phyloP scores from a whole-genome alignment of 2,888 invertebrate genomes.

The Rambutsinella grinnellia region DNA sequence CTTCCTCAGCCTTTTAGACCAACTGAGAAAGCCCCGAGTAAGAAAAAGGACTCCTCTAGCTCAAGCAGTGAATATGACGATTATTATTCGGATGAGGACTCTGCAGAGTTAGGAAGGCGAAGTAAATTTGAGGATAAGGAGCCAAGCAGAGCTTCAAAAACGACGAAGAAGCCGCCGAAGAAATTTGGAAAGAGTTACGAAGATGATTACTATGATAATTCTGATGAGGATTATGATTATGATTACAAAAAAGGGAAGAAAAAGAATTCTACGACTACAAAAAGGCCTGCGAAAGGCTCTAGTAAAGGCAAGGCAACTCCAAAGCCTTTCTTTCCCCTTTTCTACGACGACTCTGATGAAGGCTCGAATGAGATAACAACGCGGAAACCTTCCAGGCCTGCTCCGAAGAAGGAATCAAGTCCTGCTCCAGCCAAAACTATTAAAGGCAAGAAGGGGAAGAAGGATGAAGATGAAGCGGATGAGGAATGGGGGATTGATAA shows the following conservation, averaged over 20 bases:
- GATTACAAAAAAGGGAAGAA: background rate
- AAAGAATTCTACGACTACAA: background rate
- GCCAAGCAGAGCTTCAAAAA: background rate
- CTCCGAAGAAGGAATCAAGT: background rate
- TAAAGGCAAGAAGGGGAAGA: constrained; percentile 5
- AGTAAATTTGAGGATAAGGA: no score
- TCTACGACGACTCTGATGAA: constrained; percentile 29
- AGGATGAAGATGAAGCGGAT: constrained; percentile 7
- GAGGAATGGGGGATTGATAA: constrained; percentile 41
- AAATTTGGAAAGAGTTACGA: constrained; percentile 11
- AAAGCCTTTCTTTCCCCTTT: constrained; percentile 39
- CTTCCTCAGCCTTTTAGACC: constrained; percentile 43
- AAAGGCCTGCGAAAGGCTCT: constrained; percentile 2
- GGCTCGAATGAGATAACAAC: constrained; percentile 31
- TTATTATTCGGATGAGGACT: background rate
- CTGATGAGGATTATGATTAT: constrained; percentile 26
- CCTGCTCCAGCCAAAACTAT: background rate
- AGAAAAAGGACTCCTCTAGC: background rate
- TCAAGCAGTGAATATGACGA: constrained; percentile 21
- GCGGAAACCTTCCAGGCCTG: constrained; percentile 3
- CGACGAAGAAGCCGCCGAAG: constrained; percentile 31
- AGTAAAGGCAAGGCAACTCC: constrained; percentile 20
- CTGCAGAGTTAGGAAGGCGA: background rate
- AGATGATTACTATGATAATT: constrained; percentile 20
- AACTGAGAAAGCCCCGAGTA: constrained; percentile 5